A percentile compares a stretch with the other conserved stretches of the same genome.
Conservation (phyloP, 2,113 vertebrate genomes). For the Archocentrus centrarchus region DNA sequence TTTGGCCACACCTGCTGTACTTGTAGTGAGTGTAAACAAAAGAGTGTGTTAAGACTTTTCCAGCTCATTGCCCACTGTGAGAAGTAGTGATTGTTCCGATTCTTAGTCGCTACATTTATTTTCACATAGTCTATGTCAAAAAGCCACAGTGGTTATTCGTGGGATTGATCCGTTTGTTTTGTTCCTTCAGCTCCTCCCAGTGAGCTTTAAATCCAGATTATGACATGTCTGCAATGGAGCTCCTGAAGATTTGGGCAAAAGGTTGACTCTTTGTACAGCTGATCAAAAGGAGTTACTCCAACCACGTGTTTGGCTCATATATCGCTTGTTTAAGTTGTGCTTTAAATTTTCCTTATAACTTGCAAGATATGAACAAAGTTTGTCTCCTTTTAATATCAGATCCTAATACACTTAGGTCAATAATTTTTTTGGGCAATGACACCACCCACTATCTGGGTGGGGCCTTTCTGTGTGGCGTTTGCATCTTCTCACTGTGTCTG, state of each 20-base stretch:
- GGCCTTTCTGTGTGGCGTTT: too few relatives aligned
- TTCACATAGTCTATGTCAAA: background rate
- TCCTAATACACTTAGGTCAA: background rate
- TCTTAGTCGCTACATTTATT: background rate
- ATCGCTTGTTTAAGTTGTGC: background rate
- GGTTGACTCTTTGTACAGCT: conserved; percentile 25
- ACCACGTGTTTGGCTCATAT: background rate
- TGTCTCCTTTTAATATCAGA: background rate
- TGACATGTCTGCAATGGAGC: conserved; percentile 28
- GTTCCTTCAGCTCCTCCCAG: conserved; percentile 7
- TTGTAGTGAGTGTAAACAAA: background rate
- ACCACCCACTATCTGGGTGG: too few relatives aligned
- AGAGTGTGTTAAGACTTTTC: background rate
- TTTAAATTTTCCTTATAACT: background rate
- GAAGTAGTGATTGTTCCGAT: background rate
- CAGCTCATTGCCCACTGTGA: background rate
- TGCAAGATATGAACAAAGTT: background rate
- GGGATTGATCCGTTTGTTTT: conserved; percentile 21
- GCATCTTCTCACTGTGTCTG: too few relatives aligned
- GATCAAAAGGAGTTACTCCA: conserved; percentile 16
- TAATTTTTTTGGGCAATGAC: background rate
- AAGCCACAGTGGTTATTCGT: background rate
- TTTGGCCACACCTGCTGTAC: background rate
- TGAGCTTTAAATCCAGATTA: conserved; percentile 49
- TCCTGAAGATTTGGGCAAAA: conserved; percentile 42